These are phyloP conservation scores for Torymus tubicola DNA, from an alignment of 2,888 invertebrate genomes.

Conservation along the genomic window DNA sequence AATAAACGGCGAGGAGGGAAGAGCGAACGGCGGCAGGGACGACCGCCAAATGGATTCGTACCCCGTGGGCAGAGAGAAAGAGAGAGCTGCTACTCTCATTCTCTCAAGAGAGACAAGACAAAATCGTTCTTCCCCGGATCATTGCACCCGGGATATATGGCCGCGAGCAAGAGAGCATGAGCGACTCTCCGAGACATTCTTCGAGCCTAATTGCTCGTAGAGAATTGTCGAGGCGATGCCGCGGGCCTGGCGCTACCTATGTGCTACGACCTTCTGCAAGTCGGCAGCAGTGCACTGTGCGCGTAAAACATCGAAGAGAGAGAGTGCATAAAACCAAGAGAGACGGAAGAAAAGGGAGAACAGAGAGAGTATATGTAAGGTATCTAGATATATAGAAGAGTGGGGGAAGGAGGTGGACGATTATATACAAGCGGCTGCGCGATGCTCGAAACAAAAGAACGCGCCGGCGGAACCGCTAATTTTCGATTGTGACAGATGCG, in stretches of 20 bases:
- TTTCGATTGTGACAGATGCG: conserved; percentile 57
- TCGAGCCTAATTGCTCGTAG: conserved; percentile 63
- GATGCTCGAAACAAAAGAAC: conserved; percentile 42
- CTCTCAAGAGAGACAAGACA: conserved; percentile 36
- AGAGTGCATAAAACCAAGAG: conserved; percentile 21
- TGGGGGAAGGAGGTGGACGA: neutral
- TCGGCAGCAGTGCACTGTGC: neutral
- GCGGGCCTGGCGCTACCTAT: neutral
- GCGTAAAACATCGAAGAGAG: conserved; percentile 7
- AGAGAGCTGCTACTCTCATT: too few species aligned
- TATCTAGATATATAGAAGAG: conserved; percentile 22
- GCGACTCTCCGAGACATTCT: conserved; percentile 60
- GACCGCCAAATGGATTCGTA: conserved; percentile 48
- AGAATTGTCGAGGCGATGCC: conserved; percentile 54
- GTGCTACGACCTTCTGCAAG: conserved; percentile 19
- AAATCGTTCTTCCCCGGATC: conserved; percentile 51
- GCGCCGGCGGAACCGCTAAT: conserved; percentile 51
- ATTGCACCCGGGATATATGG: conserved; percentile 54
- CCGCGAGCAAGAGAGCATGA: neutral
- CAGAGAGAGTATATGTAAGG: conserved; percentile 8
- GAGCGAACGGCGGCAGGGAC: neutral
- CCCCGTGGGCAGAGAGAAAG: conserved; percentile 27
- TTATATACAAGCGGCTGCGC: neutral
- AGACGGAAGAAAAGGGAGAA: neutral
- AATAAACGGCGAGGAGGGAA: too few species aligned